Percentiles rank a stretch among this genome's conserved stretches.
phyloP scores from a whole-genome alignment of 2,888 invertebrate genomes.

The Dasysyrphus tricinctus region DNA sequence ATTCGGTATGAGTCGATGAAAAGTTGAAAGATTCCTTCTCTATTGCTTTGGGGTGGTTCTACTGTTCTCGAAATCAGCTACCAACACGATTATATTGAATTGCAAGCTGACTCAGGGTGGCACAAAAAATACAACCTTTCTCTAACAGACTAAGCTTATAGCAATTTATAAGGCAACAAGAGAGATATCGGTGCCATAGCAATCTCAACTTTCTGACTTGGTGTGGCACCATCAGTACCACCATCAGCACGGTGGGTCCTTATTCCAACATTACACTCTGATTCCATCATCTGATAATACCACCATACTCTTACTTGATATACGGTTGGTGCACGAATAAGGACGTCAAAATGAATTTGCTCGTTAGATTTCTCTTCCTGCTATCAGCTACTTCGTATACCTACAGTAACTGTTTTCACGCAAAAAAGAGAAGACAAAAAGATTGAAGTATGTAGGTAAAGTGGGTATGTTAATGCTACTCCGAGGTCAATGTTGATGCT shows the following conservation, averaged over 20 bases:
- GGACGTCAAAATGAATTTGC: neutral
- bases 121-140: neutral
- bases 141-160: neutral
- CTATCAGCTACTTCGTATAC: neutral
- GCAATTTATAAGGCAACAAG: slow-evolving; percentile 14
- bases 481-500: slow-evolving; percentile 13
- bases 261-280: neutral
- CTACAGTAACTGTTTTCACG: neutral
- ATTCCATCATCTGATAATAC: slow-evolving; percentile 11
- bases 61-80: neutral
- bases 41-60: neutral
- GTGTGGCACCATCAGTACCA: too few species aligned
- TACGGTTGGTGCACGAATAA: slow-evolving; percentile 7
- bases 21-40: slow-evolving; percentile 13
- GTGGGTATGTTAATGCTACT: slow-evolving; percentile 11
- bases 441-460: neutral
- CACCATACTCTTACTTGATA: too few species aligned
- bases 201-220: slow-evolving; percentile 6
- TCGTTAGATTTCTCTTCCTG: neutral
- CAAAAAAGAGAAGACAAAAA: neutral
- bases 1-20: slow-evolving; percentile 13
- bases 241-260: neutral
- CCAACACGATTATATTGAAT: slow-evolving; percentile 16
- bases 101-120: neutral
- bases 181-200: slow-evolving; percentile 14